Conservation (phyloP, 2,888 invertebrate genomes). For the Cylindroiulus punctatus region DNA sequence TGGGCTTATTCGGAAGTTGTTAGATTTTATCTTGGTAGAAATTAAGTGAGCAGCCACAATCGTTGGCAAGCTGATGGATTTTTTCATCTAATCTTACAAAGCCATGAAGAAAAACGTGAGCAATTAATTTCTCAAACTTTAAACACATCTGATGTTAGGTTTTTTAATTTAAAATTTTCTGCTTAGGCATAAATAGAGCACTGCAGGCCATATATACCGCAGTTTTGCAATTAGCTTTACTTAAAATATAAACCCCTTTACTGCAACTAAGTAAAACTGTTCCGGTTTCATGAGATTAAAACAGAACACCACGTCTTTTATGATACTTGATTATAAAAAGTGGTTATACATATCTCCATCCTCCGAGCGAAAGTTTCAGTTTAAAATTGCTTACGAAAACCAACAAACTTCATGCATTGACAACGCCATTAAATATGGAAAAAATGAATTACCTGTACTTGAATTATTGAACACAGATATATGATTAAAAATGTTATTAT, state of each 20-base stretch:
- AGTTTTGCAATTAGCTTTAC: not conserved
- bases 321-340: not conserved
- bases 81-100: not conserved
- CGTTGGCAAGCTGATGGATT: not conserved
- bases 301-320: not conserved
- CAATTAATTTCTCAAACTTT: not conserved
- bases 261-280: not conserved
- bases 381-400: no score
- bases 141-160: not conserved
- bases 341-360: not conserved
- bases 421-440: no score
- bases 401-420: no score
- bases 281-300: constrained; percentile 16
- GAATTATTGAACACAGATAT: no score
- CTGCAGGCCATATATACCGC: not conserved
- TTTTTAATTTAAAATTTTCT: not conserved
- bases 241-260: not conserved
- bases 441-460: not conserved
- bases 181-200: not conserved
- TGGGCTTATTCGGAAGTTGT: not conserved
- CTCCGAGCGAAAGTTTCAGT: not conserved
- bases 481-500: no score
- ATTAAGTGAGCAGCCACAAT: constrained; percentile 14
- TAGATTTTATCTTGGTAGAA: not conserved
- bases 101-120: not conserved